phyloP scores from a whole-genome alignment of 2,797 vertebrate species.

The Lycodopsis pacificus region DNA sequence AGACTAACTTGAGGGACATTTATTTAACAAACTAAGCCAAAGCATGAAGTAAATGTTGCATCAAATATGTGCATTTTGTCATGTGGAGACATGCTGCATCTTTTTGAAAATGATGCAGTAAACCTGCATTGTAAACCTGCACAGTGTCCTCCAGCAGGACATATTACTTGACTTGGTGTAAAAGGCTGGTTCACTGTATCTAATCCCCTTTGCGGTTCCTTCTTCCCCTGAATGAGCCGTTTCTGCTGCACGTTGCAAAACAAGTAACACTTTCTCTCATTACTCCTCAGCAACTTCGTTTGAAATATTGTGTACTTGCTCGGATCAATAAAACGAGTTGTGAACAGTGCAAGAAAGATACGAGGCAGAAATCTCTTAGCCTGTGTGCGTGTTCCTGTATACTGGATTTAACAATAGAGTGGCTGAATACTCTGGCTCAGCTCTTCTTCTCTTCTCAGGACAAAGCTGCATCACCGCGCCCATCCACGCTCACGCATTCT shows the following conservation, averaged over 20 bases:
- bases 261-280: slow-evolving; percentile 37
- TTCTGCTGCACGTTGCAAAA: slow-evolving; percentile 60
- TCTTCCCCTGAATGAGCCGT: slow-evolving; percentile 34
- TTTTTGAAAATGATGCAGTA: slow-evolving; percentile 1
- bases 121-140: background rate
- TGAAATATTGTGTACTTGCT: slow-evolving; percentile 61
- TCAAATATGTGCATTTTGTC: slow-evolving; percentile 2
- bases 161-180: slow-evolving; percentile 11
- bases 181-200: slow-evolving; percentile 37
- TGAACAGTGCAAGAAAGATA: slow-evolving; percentile 47
- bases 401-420: slow-evolving; percentile 22
- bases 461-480: slow-evolving; percentile 8
- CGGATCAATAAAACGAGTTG: slow-evolving; percentile 59
- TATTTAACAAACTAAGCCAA: slow-evolving; percentile 28
- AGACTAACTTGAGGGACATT: slow-evolving; percentile 42
- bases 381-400: slow-evolving; percentile 29
- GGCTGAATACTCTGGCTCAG: slow-evolving; percentile 21
- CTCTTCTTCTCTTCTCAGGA: background rate
- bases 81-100: background rate
- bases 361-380: slow-evolving; percentile 31
- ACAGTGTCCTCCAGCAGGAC: slow-evolving; percentile 16
- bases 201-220: slow-evolving; percentile 34
- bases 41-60: slow-evolving; percentile 22
- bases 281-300: slow-evolving; percentile 45
- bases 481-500: background rate